Conservation (phyloP, 2,888 invertebrate genomes). For the Oscheius sp. region DNA sequence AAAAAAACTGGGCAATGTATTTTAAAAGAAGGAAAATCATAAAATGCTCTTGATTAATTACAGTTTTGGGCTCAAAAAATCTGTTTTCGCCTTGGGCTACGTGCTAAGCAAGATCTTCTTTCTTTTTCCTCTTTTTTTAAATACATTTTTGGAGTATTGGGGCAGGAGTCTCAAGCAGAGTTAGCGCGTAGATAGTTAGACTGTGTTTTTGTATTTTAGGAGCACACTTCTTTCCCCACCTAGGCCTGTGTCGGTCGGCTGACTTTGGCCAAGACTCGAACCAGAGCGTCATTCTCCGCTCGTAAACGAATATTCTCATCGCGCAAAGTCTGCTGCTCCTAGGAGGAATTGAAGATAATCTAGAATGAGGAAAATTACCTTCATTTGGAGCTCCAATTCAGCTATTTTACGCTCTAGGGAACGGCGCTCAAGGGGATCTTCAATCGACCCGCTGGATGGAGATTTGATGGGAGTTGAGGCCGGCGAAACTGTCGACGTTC, state of each 20-base stretch:
- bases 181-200: background rate
- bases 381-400: slow-evolving; percentile 51
- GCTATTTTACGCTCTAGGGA: slow-evolving; percentile 60
- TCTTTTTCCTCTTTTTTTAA: too few relatives aligned
- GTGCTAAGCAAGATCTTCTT: too few relatives aligned
- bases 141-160: background rate
- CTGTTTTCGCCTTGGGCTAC: too few relatives aligned
- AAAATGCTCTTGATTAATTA: too few relatives aligned
- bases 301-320: slow-evolving; percentile 35
- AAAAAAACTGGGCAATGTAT: too few relatives aligned
- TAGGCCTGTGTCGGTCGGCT: slow-evolving; percentile 32
- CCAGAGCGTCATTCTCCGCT: slow-evolving; percentile 45
- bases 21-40: too few relatives aligned
- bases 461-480: slow-evolving; percentile 45
- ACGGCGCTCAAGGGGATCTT: slow-evolving; percentile 61
- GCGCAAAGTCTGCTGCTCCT: slow-evolving; percentile 30
- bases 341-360: background rate
- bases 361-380: background rate
- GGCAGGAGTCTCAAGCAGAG: background rate
- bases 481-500: slow-evolving; percentile 36
- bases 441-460: slow-evolving; percentile 50
- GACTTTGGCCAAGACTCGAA: slow-evolving; percentile 44
- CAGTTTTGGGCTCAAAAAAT: too few relatives aligned
- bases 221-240: slow-evolving; percentile 2
- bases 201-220: too few relatives aligned